Base-by-base conservation (phyloP, 2,797 vertebrate species). In the Pipistrellus pygmaeus region DNA sequence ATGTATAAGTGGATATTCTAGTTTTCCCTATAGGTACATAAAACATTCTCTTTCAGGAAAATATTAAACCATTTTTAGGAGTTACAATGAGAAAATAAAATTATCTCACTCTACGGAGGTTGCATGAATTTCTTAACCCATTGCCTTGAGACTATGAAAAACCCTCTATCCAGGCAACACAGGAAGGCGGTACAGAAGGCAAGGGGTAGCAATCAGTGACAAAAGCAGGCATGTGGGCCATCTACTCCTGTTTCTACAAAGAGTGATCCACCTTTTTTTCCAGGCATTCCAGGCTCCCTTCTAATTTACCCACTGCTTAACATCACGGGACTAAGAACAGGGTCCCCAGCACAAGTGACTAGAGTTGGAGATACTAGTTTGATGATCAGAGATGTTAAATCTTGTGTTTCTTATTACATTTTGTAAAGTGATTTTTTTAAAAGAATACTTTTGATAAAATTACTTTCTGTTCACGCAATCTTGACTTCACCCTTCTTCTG, bases 11-110 rank as follows among this genome's bases (percentile, higher is more conserved):
- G 6, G 41, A 93, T 6, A 53, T 3, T 86, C 38, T 38, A 82
- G 5, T 57, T 57, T 93, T 78, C 60, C 57, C 2, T 89, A 35
- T 20, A 89, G 9, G 3, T 88, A 62, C 23, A 66, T 55, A 27
- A 82, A 85, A 32, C 21, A 5, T 44, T 88, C 4, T 73, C 15
- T n/a, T 85, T 71, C 23, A 68, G 25, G 48, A 85, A 91, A 94
- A 38, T 32, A 9, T 17, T 35, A 53, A 92, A 46, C 3, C 18
- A 69, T 27, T 73, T 90, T 88, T 85, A 75, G 77, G 23, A 87
- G 21, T 76, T 88, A 66, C 3, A 76, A 66, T 73, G 30, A 68
- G 18, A 38, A 14, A 90, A 38, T 4, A 73, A 35, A 71, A 66
- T 71, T 53, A 78, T 68, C 30, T 75, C 35, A 57, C 15, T 66